These are phyloP conservation scores for Brachyhypopomus occidentalis DNA, from an alignment of 2,113 vertebrate genomes.

Conservation along the genomic window DNA sequence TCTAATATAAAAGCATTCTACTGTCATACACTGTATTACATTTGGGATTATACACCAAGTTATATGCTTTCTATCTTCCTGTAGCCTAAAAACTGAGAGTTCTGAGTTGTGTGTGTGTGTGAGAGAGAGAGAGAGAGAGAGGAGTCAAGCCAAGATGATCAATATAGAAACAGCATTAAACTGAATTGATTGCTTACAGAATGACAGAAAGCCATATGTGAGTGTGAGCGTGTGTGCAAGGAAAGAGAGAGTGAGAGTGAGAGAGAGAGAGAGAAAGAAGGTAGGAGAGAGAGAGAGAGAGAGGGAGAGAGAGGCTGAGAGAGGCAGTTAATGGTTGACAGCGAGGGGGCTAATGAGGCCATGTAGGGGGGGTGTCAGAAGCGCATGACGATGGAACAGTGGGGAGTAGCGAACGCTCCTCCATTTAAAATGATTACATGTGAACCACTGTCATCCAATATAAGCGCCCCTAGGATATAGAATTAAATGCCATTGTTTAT, in stretches of 20 bases:
- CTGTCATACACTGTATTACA: no score
- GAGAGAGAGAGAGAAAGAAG: conserved; percentile 15
- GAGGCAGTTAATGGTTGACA: conserved; percentile 72
- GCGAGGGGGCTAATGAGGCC: conserved; percentile 74
- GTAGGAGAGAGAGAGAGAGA: not conserved
- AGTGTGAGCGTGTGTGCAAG: conserved; percentile 51
- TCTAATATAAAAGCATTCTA: not conserved
- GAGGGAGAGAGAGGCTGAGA: conserved; percentile 57
- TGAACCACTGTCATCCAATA: conserved; percentile 75
- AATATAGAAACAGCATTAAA: conserved; percentile 25
- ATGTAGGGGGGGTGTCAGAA: conserved; percentile 71
- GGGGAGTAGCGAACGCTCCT: conserved; percentile 49
- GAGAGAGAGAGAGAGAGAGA: not conserved
- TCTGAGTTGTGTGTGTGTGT: not conserved
- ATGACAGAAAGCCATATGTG: conserved; percentile 43
- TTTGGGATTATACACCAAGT: not conserved
- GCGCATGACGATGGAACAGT: conserved; percentile 63
- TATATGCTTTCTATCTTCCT: not conserved
- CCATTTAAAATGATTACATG: conserved; percentile 78
- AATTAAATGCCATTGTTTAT: conserved; percentile 78
- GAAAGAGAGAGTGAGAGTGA: not conserved
- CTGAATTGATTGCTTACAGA: conserved; percentile 23
- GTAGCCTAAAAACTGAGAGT: not conserved
- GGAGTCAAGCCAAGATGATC: conserved; percentile 1
- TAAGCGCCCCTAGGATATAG: conserved; percentile 74